Percentiles rank a stretch among this genome's conserved stretches.
Conservation (phyloP, 2,888 invertebrate genomes). For the Hydriomena furcata region DNA sequence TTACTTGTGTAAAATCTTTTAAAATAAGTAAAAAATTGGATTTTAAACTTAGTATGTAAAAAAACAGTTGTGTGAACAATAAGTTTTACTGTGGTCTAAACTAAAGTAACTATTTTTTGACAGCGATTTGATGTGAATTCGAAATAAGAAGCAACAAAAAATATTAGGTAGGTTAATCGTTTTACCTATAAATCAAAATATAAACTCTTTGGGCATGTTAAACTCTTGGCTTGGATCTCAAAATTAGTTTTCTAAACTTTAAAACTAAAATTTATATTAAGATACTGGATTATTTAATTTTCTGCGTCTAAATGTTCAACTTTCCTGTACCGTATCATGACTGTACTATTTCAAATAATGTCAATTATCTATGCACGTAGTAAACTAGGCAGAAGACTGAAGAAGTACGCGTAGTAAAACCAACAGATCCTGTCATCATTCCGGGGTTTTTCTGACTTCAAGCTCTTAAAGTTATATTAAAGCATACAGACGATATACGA, state of each 20-base stretch:
- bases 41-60: slow-evolving; percentile 2
- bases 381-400: no score
- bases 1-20: neutral
- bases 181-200: slow-evolving; percentile 1
- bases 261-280: neutral
- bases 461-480: no score
- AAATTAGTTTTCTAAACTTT: slow-evolving; percentile 1
- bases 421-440: no score
- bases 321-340: no score
- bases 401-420: no score
- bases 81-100: neutral
- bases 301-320: no score
- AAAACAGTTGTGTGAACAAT: neutral
- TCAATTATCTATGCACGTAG: no score
- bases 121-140: slow-evolving; percentile 11
- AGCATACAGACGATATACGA: no score
- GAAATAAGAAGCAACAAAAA: slow-evolving; percentile 1
- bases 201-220: neutral
- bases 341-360: no score
- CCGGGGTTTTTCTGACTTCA: no score
- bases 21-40: slow-evolving; percentile 6
- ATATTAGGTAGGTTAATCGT: slow-evolving; percentile 2
- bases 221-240: slow-evolving; percentile 8
- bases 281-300: no score
- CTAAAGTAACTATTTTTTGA: slow-evolving; percentile 13